Evolutionary conservation across 1,140 invertebrate species (phyloP).

Genomic region (Delia radicum): DNA sequence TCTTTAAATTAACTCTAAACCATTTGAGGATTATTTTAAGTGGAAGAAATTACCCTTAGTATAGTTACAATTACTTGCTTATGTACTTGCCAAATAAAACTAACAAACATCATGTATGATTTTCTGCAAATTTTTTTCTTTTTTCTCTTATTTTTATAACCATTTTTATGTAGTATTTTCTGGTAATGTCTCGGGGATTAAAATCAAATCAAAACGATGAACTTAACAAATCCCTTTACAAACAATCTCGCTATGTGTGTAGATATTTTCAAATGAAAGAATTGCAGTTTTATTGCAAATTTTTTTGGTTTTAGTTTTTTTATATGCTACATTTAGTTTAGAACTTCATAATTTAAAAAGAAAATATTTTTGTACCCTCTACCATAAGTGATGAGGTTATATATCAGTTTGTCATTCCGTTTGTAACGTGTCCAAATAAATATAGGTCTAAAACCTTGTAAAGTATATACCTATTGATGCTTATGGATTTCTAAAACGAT

Average conservation of each 20-base stretch:
- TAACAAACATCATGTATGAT: neutral
- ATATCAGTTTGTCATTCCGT: too few relatives aligned
- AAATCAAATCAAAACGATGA: slow-evolving; percentile 25
- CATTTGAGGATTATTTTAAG: slow-evolving; percentile 1
- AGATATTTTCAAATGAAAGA: neutral
- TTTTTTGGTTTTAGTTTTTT: too few relatives aligned
- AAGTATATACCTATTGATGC: too few relatives aligned
- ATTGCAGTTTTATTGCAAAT: neutral
- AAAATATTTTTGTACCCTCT: too few relatives aligned
- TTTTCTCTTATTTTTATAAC: neutral
- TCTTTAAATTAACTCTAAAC: neutral
- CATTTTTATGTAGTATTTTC: neutral
- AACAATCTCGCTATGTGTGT: neutral
- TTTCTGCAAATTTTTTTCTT: neutral
- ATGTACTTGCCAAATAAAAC: neutral
- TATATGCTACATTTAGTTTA: too few relatives aligned
- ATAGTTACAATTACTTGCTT: neutral
- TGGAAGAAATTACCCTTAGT: neutral
- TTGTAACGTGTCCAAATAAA: too few relatives aligned
- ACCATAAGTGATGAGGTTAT: too few relatives aligned
- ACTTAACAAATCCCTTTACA: neutral
- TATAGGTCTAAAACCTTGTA: too few relatives aligned
- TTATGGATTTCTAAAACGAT: too few relatives aligned
- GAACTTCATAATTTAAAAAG: too few relatives aligned
- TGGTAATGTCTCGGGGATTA: slow-evolving; percentile 20